These are phyloP conservation scores for Hirundichthys speculiger DNA, from an alignment of 2,113 vertebrate species.

Conservation along the genomic window DNA sequence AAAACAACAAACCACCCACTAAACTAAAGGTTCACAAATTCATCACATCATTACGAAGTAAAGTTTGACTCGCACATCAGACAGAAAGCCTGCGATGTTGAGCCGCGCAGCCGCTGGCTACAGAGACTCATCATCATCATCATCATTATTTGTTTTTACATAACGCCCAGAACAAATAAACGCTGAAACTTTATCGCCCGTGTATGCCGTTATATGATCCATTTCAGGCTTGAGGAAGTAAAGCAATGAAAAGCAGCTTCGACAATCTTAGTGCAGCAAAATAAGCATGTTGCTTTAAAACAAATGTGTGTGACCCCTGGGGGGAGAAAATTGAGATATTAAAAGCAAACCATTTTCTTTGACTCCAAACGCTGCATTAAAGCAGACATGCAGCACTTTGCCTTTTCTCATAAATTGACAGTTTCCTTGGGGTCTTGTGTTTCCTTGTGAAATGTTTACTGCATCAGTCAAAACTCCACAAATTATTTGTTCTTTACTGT, in stretches of 20 bases:
- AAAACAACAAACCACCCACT: too few relatives aligned
- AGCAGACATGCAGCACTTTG: not conserved
- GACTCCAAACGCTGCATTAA: slow-evolving; percentile 30
- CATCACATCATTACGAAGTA: not conserved
- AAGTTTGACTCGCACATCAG: not conserved
- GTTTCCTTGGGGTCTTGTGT: not conserved
- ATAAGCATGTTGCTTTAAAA: slow-evolving; percentile 11
- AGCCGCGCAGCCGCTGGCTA: not conserved
- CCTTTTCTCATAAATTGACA: not conserved
- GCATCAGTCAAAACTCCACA: not conserved
- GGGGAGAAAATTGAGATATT: slow-evolving; percentile 39
- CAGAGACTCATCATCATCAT: slow-evolving; percentile 17
- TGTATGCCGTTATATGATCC: slow-evolving; percentile 11
- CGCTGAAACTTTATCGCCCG: slow-evolving; percentile 1
- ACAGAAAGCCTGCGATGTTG: not conserved
- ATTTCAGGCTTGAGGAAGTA: slow-evolving; percentile 10
- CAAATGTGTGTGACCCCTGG: slow-evolving; percentile 20
- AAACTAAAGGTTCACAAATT: not conserved
- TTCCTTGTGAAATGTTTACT: not conserved
- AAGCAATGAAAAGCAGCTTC: not conserved
- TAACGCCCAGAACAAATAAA: slow-evolving; percentile 13
- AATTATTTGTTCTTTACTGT: too few relatives aligned
- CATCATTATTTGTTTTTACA: slow-evolving; percentile 9
- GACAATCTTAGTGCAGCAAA: not conserved
- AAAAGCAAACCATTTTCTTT: slow-evolving; percentile 29